These are phyloP conservation scores for Lamprologus lemairii DNA, from an alignment of 2,113 vertebrate species.

Conservation along the genomic window DNA sequence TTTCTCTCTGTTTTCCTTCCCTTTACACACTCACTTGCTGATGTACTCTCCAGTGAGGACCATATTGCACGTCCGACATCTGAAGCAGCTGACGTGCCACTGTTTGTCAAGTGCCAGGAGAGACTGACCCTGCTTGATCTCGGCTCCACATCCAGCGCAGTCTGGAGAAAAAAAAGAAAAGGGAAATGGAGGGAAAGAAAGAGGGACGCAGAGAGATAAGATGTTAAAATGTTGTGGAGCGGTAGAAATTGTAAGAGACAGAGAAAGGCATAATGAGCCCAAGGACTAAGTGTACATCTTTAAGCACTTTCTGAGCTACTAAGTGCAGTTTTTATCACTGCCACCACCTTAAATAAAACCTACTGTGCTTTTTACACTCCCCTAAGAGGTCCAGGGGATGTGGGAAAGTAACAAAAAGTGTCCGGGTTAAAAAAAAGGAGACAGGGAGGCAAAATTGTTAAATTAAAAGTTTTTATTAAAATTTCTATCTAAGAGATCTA, in stretches of 20 bases:
- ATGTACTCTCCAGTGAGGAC: constrained; percentile 97
- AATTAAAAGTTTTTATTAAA: neutral
- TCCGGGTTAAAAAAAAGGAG: accelerated
- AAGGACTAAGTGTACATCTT: neutral
- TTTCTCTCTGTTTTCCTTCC: neutral
- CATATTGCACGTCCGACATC: constrained; percentile 91
- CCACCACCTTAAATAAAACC: constrained; percentile 7
- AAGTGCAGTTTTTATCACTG: neutral
- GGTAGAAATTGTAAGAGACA: neutral
- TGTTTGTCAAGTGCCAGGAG: constrained; percentile 96
- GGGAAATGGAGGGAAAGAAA: neutral
- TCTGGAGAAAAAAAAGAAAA: constrained; percentile 62
- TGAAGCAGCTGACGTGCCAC: constrained; percentile 99
- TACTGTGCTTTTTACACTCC: neutral
- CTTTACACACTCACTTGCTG: constrained; percentile 87
- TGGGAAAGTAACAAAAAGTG: neutral
- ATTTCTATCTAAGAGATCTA: neutral
- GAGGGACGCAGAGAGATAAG: neutral
- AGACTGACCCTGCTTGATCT: constrained; percentile 96
- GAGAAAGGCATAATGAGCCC: neutral
- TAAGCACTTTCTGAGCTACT: neutral
- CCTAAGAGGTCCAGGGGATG: neutral
- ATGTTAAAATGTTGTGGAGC: neutral
- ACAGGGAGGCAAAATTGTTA: neutral
- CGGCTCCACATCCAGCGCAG: constrained; percentile 92